Base-by-base conservation (phyloP, 2,888 invertebrate genomes). In the Zaprionus bogoriensis region DNA sequence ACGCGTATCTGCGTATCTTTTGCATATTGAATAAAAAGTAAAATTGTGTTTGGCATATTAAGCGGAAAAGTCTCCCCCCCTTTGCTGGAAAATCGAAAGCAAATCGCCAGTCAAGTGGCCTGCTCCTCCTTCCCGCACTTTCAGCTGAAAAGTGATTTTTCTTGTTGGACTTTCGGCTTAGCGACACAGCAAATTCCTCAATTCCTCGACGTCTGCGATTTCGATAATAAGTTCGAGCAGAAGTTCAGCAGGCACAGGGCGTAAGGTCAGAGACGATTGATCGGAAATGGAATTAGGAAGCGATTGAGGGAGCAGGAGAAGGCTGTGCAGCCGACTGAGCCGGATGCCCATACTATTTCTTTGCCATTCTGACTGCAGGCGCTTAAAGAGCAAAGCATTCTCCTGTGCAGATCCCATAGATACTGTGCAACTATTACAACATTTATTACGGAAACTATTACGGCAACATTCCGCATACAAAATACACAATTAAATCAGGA, bases 21-120 rank as follows among this genome's bases (percentile, higher is more conserved):
- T 69, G 79, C 74, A 80, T 78, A 78, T 80, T 81, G 80, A 82
- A 77, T 84, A 70, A 75, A 67, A 78, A 67, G 71, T 80, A 57
- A 84, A 82, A 78, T 72, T 84, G 85, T 85, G 85, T 81, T 80
- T 79, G 80, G 82, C 84, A 84, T 82, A 74, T 77, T 77, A 80
- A 79, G 67, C 74, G 61, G 58, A 44, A 65, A 70, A 63, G 67
- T 61, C 60, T 57, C 44, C 5, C n/a, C n/a, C n/a, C n/a, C n/a
- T n/a, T n/a, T n/a, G 22, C 19, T 17, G 9, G 51, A 64, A 81
- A 80, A 79, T 75, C 82, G 79, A 79, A 79, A 82, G 70, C 51
- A 75, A 82, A 75, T 79, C 73, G 54, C 55, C 38, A 52, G 47
- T 57, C n/a, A 32, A 45, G 30, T 65, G 38, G 23, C 41, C 27